These are phyloP conservation scores for Tiliqua scincoides DNA, from an alignment of 2,113 vertebrate species.

Conservation along the genomic window DNA sequence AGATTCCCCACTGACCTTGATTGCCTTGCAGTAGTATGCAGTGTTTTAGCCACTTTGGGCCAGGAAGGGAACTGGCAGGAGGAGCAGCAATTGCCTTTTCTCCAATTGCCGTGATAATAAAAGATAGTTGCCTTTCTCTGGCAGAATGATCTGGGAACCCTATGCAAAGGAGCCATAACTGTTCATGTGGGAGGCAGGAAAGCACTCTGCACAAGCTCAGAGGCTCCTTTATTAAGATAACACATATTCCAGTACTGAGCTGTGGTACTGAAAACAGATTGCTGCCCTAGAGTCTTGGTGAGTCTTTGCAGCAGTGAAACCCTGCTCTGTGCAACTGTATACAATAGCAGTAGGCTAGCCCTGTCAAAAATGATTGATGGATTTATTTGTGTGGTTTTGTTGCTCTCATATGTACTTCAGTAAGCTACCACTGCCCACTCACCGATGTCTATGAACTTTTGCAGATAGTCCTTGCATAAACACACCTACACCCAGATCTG, in stretches of 20 bases:
- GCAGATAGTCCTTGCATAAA: neutral
- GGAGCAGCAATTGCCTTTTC: too few species aligned
- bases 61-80: too few species aligned
- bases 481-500: too few species aligned
- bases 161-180: too few species aligned
- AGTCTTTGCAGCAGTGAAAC: neutral
- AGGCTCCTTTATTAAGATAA: neutral
- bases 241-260: neutral
- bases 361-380: neutral
- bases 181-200: too few species aligned
- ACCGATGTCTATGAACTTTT: neutral
- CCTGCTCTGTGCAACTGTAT: neutral
- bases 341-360: neutral
- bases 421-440: neutral
- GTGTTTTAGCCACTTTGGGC: too few species aligned
- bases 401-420: neutral
- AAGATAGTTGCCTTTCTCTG: too few species aligned
- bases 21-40: too few species aligned
- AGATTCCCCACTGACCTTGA: too few species aligned
- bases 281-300: neutral
- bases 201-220: neutral
- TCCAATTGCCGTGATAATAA: too few species aligned
- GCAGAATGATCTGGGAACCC: too few species aligned
- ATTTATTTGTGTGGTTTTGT: neutral
- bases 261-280: neutral